Percentiles rank a stretch among this genome's conserved stretches.
Evolutionary conservation across 1,140 invertebrate species (phyloP).

Genomic region (Halotydeus destructor): DNA sequence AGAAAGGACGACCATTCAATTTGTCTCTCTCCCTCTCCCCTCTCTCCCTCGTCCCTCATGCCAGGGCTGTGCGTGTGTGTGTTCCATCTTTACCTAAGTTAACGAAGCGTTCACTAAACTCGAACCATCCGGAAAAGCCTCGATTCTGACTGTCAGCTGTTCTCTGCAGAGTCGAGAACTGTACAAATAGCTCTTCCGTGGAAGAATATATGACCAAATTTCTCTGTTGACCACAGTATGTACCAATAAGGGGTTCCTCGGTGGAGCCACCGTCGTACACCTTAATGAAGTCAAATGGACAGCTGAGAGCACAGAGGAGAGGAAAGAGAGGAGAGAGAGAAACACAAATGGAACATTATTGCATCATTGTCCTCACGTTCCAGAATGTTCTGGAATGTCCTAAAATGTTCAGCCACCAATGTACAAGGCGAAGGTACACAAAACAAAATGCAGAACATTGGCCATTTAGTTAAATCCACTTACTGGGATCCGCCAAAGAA

Average conservation of each 20-base stretch:
- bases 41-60: too few species aligned
- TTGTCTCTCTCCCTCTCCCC: background rate
- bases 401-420: too few species aligned
- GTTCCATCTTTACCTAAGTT: slow-evolving; percentile 63
- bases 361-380: background rate
- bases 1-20: background rate
- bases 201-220: slow-evolving; percentile 87
- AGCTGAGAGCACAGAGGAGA: slow-evolving; percentile 38
- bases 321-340: background rate
- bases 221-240: slow-evolving; percentile 90
- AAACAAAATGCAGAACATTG: too few species aligned
- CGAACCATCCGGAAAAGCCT: slow-evolving; percentile 83
- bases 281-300: slow-evolving; percentile 92
- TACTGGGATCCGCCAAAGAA: slow-evolving; percentile 97
- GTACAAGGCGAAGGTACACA: too few species aligned
- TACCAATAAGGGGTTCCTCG: slow-evolving; percentile 69
- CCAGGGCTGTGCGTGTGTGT: too few species aligned
- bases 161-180: slow-evolving; percentile 66
- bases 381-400: background rate
- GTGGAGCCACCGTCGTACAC: slow-evolving; percentile 80
- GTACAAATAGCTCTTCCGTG: slow-evolving; percentile 60
- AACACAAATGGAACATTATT: background rate
- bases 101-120: slow-evolving; percentile 88
- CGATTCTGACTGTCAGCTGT: slow-evolving; percentile 77
- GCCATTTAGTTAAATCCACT: too few species aligned